Base-by-base conservation (phyloP, 2,113 vertebrate genomes). In the Meleagris gallopavo region DNA sequence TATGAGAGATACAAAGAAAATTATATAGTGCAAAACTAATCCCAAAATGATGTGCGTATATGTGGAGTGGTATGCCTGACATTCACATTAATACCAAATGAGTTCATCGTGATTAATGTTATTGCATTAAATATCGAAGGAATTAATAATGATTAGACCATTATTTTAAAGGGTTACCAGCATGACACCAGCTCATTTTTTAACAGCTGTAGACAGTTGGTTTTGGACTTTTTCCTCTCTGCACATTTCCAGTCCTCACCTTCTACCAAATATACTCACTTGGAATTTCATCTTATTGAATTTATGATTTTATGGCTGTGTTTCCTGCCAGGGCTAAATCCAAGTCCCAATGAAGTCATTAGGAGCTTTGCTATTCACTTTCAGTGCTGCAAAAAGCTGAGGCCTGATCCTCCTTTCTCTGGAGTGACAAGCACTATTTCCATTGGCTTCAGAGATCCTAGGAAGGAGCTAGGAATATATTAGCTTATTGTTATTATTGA, bases 141-240 rank as follows among this genome's bases (percentile, higher is more conserved):
- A 82, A 95, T 96, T 97, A 97, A 97, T 96, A 96, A 96, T 96
- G 94, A 95, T 95, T 97, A 95, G 93, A 78, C 92, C 93, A 96
- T 96, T 96, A 95, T 95, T 96, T 94, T 84, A 95, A 88, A 91
- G 92, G 91, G 93, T 90, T 97, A 94, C 94, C 88, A 84, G 89
- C 80, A 29, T 92, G 95, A 96, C 93, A 95, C 90, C 3, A 15
- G 80, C 93, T 96, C 94, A 86, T 95, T 95, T 97, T 94, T 96
- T 92, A 93, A 55, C 86, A 79, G 80, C 73, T 92, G 83, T 81
- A 86, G 93, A 94, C 91, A 92, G 86, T 93, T 94, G 73, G 58
- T 40, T 95, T 96, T 91, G 55, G 84, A 70, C 66, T 88, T 94
- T 93, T 93, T 89, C 90, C 61, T 86, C 57, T 84, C 65, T 72